phyloP scores from a whole-genome alignment of 92 coral and sea anemone species.

The Isaurus tuberculatus region DNA sequence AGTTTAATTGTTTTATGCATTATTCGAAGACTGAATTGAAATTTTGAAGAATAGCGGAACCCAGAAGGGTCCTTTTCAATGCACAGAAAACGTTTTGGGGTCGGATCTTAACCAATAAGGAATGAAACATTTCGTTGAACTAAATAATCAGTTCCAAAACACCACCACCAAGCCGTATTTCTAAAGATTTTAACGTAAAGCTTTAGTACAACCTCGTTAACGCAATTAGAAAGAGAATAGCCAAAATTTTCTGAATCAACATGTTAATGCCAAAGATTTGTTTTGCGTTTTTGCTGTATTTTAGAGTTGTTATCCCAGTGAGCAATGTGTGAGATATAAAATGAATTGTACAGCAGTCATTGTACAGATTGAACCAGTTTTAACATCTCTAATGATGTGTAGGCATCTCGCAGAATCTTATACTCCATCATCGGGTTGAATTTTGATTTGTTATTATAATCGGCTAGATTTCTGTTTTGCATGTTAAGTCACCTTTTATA shows the following conservation, averaged over 20 bases:
- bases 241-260: background rate
- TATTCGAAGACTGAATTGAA: background rate
- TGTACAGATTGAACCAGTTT: constrained; percentile 26
- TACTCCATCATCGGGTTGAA: background rate
- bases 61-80: background rate
- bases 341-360: constrained; percentile 40
- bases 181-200: background rate
- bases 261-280: background rate
- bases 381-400: constrained; percentile 8
- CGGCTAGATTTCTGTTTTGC: background rate
- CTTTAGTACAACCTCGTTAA: background rate
- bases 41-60: constrained; percentile 2
- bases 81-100: background rate
- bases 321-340: constrained; percentile 32
- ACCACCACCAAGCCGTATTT: background rate
- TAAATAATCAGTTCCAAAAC: background rate
- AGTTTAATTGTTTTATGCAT: background rate
- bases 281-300: background rate
- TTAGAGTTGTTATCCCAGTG: constrained; percentile 1
- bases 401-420: constrained; percentile 18
- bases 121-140: background rate
- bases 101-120: background rate
- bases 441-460: background rate
- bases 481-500: constrained; percentile 16
- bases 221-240: background rate